Conservation (phyloP, 1,140 invertebrate species). For the Heterodera carotae region DNA sequence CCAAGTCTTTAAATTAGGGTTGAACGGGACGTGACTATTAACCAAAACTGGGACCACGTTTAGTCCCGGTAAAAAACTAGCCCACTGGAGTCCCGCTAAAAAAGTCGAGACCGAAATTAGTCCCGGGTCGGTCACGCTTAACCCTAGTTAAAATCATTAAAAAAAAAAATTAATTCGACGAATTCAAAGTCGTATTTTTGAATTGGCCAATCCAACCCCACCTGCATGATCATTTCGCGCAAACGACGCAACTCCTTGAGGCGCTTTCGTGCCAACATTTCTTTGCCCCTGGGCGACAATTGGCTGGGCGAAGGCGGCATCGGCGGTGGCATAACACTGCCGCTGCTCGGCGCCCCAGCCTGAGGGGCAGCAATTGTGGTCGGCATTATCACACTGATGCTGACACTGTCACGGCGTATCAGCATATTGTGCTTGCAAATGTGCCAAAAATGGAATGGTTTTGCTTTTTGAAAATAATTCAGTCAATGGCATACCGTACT, state of each 20-base stretch:
- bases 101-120: too few relatives aligned
- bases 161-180: too few relatives aligned
- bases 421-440: not conserved
- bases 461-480: too few relatives aligned
- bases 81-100: too few relatives aligned
- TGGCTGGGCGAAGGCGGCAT: not conserved
- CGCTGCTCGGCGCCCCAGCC: not conserved
- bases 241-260: not conserved
- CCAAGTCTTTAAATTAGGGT: too few relatives aligned
- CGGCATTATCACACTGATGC: not conserved
- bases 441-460: not conserved
- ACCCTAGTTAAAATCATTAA: too few relatives aligned
- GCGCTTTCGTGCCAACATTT: not conserved
- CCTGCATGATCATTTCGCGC: not conserved
- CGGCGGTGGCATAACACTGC: not conserved
- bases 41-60: too few relatives aligned
- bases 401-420: not conserved
- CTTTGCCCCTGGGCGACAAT: not conserved
- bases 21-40: too few relatives aligned
- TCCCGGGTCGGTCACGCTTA: too few relatives aligned
- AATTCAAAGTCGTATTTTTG: too few relatives aligned
- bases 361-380: not conserved
- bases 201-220: not conserved
- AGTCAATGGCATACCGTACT: too few relatives aligned
- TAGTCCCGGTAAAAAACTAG: too few relatives aligned